These are phyloP conservation scores for Thera britannica DNA, from an alignment of 2,888 invertebrate genomes.

Conservation along the genomic window DNA sequence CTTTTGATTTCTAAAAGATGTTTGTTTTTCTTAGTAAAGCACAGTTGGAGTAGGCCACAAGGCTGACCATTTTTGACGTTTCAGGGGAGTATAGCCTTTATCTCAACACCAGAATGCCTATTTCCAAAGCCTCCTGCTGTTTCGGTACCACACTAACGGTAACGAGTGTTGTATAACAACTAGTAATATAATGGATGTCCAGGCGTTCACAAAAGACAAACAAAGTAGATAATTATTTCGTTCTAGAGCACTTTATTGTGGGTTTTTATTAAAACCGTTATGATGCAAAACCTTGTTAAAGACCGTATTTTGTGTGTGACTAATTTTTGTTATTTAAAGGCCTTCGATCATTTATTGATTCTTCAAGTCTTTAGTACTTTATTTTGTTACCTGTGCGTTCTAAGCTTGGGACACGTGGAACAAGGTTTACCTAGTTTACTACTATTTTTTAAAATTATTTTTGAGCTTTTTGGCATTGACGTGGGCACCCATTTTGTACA, in stretches of 20 bases:
- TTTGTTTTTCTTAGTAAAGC: conserved; percentile 41
- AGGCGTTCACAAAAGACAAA: conserved; percentile 42
- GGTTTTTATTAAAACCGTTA: conserved; percentile 49
- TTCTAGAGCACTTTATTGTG: conserved; percentile 54
- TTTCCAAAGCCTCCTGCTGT: conserved; percentile 56
- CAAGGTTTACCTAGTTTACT: too few relatives aligned
- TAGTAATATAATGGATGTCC: conserved; percentile 43
- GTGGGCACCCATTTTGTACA: conserved; percentile 18
- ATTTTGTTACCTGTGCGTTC: too few relatives aligned
- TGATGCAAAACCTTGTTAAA: conserved; percentile 32
- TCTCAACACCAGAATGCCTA: conserved; percentile 13
- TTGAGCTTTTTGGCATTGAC: neutral
- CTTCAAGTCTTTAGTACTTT: too few relatives aligned
- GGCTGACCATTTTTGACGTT: conserved; percentile 29
- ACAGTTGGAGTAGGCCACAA: conserved; percentile 44
- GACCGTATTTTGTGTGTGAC: conserved; percentile 30
- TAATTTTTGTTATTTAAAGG: neutral
- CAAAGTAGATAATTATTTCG: conserved; percentile 55
- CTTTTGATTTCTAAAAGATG: conserved; percentile 36
- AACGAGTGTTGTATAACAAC: conserved; percentile 57
- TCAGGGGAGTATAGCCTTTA: conserved; percentile 20
- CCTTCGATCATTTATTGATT: too few relatives aligned
- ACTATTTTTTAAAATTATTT: too few relatives aligned
- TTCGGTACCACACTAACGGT: conserved; percentile 68
- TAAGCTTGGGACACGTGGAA: too few relatives aligned